A percentile compares a stretch with the other conserved stretches of the same genome.
phyloP scores from a whole-genome alignment of 2,888 invertebrate species.

The Ornithoptera alexandrae region DNA sequence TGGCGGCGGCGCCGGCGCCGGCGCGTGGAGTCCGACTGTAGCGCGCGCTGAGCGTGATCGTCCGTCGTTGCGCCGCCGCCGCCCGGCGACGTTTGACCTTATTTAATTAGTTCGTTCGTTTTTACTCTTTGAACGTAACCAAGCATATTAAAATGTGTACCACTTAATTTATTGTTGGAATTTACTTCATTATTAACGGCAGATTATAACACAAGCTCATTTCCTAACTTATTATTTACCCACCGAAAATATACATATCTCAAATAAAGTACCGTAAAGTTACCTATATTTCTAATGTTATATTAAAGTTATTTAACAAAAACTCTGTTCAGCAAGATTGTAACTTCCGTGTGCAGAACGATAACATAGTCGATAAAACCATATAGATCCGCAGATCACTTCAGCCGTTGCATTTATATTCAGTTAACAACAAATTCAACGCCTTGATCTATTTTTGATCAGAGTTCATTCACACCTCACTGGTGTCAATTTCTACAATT shows the following conservation, averaged over 20 bases:
- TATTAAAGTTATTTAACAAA: too few relatives aligned
- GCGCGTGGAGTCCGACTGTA: conserved; percentile 53
- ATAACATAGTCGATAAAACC: neutral
- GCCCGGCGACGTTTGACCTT: conserved; percentile 74
- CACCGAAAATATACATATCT: too few relatives aligned
- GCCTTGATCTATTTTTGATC: conserved; percentile 62
- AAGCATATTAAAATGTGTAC: conserved; percentile 72
- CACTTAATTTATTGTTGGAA: conserved; percentile 70
- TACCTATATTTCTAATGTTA: too few relatives aligned
- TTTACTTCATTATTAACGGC: conserved; percentile 51
- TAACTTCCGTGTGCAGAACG: too few relatives aligned
- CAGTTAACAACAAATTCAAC: conserved; percentile 35
- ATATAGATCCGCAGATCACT: conserved; percentile 42
- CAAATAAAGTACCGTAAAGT: too few relatives aligned
- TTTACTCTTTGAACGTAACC: conserved; percentile 75
- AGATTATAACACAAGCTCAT: conserved; percentile 14
- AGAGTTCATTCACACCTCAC: conserved; percentile 67
- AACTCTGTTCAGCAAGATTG: neutral
- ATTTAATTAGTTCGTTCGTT: conserved; percentile 79
- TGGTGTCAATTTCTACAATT: conserved; percentile 55
- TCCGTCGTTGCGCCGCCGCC: conserved; percentile 31
- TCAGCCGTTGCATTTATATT: conserved; percentile 43
- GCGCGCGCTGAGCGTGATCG: conserved; percentile 39
- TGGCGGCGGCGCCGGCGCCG: conserved; percentile 21
- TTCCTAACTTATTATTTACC: neutral